phyloP scores from a whole-genome alignment of 2,113 vertebrate species.

The Halcyon malimbica region DNA sequence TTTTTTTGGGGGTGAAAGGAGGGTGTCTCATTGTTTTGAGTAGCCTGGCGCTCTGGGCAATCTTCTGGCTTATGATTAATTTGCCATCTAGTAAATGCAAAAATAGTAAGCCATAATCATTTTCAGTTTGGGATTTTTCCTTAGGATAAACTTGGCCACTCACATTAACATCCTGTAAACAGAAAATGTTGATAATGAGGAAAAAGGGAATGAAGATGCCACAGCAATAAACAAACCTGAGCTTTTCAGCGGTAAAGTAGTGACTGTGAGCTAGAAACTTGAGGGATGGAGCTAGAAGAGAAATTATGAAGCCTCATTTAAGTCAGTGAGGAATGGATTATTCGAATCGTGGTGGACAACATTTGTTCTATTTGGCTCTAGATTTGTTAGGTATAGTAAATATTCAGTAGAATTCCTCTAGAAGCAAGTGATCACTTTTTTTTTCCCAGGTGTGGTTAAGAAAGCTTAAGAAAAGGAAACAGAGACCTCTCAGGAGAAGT shows the following conservation, averaged over 20 bases:
- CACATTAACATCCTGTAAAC: background rate
- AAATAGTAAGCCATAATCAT: background rate
- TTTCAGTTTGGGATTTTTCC: too few species aligned
- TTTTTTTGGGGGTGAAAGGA: background rate
- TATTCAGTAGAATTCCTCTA: background rate
- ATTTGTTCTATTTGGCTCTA: background rate
- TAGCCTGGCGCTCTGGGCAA: background rate
- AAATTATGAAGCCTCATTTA: background rate
- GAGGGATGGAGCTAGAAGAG: background rate
- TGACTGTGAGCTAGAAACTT: background rate
- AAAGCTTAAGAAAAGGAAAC: background rate
- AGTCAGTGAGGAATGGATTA: background rate
- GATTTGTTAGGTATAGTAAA: background rate
- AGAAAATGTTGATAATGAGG: background rate
- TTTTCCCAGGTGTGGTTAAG: background rate
- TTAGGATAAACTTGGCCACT: too few species aligned
- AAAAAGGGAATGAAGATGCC: background rate
- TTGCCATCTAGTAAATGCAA: background rate
- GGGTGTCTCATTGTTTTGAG: background rate
- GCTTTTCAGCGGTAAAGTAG: background rate
- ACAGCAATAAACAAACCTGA: background rate
- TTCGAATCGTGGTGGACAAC: background rate
- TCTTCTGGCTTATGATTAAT: background rate
- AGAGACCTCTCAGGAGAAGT: background rate
- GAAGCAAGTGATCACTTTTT: accelerated